Evolutionary conservation across 2,888 invertebrate species (phyloP), one percentile per base, ranked within the genome.

Genomic region (Conus canariensis): DNA sequence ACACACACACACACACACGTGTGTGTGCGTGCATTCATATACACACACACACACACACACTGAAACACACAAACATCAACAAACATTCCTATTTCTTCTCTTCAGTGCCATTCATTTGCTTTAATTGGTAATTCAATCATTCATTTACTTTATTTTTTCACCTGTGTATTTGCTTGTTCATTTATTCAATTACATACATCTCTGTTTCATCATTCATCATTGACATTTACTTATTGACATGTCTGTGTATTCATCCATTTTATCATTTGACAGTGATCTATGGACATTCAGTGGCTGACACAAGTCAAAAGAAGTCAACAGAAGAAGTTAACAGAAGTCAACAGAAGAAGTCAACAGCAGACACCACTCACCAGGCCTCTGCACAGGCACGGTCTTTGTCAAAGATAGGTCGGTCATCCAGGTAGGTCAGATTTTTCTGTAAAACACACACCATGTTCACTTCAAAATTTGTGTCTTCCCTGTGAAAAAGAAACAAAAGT

Each of bases 391-490:
- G 97, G 95, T 99, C 99, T 88, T 98, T 97, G 0, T 98, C 98
- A 96, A 98, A 99, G 30, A 99, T 98, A 0, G 99, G 99, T 45
- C 98, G 97, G 95, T 98, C 98, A 96, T 99, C 99, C 93, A 99
- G 96, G 95, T 99, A 98, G 19, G 97, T 97, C 22, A 99, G 97
- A 92, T 98, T 97, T 97, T 97, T 97, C 97, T 98, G 92, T n/a
- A 92, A 88, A 90, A 90, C 90, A 80, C 45, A 56, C 45, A 70
- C 10, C 64, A 74, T n/a, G n/a, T 22, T 74, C 74, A 74, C 74
- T 22, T 10, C 74, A 45, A 45, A 3, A 45, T 45, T 4, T 2
- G 14, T n/a, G 14, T n/a, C 5, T n/a, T 80, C 45, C 45, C 25
- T 82, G 82, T 16, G 10, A 16, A 67, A 12, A 67, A 22, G 22